Evolutionary conservation across 2,113 vertebrate species (phyloP), one percentile per base, ranked within the genome.

Genomic region (Origma solitaria): DNA sequence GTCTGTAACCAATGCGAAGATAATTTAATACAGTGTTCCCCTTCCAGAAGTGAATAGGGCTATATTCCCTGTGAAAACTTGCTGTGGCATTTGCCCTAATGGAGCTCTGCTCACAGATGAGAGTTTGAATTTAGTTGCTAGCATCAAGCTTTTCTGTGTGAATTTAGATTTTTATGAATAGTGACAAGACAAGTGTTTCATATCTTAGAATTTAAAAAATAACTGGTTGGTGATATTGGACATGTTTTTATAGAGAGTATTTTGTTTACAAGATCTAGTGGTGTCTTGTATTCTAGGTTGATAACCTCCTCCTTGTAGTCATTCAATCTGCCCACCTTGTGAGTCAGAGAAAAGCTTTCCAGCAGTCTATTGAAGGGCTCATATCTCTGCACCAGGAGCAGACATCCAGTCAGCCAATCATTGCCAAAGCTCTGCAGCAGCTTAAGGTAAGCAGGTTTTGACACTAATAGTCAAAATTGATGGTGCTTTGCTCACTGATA

Each of bases 371-470:
- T 86, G 99, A 99, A 95, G 99, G 99, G 17, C 98, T 99, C 24
- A 83, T 99, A 60, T 98, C 98, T 33, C 97, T 99, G 11, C 98
- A 96, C 80, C 98, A 99, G 35, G 99, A 99, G 62, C 99, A 99
- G 97, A 99, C 99, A 13, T 99, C 99, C 30, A 99, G 99, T 81
- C 99, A 99, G 93, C 99, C 99, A 8, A 96, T 99, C 81, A 99
- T 99, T 1, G 99, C 99, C 33, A 97, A 96, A 50, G 99, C 99
- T 79, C 96, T 99, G n/a, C 98, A 99, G 68, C 98, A 99, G 95
- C 98, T 99, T 13, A 99, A 99, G 98, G 99, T 99, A 97, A 6
- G 23, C 9, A 15, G 1, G 31, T 30, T 35, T 56, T 2, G 18
- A 65, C 10, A 31, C 61, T 58, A 27, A 22, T 17, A 33, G 5